Evolutionary conservation across 1,140 invertebrate genomes (phyloP).

Genomic region (Riptortus pedestris): DNA sequence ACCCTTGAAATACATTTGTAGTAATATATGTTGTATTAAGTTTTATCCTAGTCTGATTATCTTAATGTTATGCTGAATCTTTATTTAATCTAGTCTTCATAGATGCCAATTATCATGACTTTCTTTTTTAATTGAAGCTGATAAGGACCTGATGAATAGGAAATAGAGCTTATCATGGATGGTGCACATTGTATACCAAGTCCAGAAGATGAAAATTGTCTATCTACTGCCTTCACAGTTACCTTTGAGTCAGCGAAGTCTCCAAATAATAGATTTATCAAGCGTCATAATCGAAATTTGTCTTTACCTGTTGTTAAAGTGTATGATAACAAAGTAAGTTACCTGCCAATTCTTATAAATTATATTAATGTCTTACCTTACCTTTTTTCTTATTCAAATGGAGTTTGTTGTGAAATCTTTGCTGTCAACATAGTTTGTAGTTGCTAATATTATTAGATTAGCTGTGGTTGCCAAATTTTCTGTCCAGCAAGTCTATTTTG

Average conservation of each 20-base stretch:
- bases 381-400: not conserved
- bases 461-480: constrained; percentile 1
- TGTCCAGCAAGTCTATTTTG: not conserved
- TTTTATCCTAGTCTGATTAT: not conserved
- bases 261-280: constrained; percentile 27
- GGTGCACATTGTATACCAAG: constrained; percentile 8
- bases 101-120: not conserved
- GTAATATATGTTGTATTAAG: not conserved
- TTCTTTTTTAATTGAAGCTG: not conserved
- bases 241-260: constrained; percentile 27
- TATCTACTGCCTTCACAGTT: constrained; percentile 30
- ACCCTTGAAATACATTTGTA: not conserved
- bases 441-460: constrained; percentile 18
- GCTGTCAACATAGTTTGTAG: not conserved
- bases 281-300: constrained; percentile 30
- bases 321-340: constrained; percentile 30
- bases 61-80: not conserved
- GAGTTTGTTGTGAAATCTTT: constrained; percentile 3
- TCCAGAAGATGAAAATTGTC: constrained; percentile 25
- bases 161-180: not conserved
- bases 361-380: not conserved
- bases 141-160: not conserved
- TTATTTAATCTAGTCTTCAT: not conserved
- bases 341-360: not conserved
- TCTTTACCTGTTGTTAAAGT: constrained; percentile 31